Evolutionary conservation across 2,113 vertebrate genomes (phyloP), one percentile per base, ranked within the genome.

Genomic region (Globicephala melas): DNA sequence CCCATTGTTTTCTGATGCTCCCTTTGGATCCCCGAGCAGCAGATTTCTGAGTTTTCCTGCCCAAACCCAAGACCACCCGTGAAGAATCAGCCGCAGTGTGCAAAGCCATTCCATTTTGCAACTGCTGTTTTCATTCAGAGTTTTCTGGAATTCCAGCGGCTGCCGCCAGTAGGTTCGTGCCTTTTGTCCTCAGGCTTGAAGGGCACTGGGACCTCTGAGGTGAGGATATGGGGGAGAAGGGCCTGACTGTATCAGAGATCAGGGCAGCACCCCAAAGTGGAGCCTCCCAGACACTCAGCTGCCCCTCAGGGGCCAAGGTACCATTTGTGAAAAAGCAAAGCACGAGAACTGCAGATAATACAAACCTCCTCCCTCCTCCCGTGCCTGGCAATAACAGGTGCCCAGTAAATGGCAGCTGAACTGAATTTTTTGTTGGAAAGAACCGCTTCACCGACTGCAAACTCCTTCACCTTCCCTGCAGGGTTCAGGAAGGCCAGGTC

Each of bases 81-180:
- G 21, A 91, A 70, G 26, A 50, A 33, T 28, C 55, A 67, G 86
- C 73, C 20, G 67, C 41, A 63, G 33, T 53, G 41, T 38, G 65
- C 58, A 58, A 91, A 91, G 33, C 86, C 28, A 38, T 93, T 96
- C 28, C 68, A 2, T 47, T 58, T 47, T 31, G 44, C 77, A 82
- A 68, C 41, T 86, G 91, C 67, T 80, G 86, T 74, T 83, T 97
- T 79, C 77, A 70, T 92, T 89, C 86, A 70, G 67, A 88, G 93
- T 93, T 91, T 89, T 92, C 82, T 84, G 95, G 81, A 93, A 50
- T 74, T 62, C 41, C 60, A n/a, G 28, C 1, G 55, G 44, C 41
- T 41, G n/a, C n/a, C 33, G 2, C 33, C 26, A 44, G 44, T 23
- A 31, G 44, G 26, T 67, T 50, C n/a, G 11, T 41, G 50, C 47